phyloP scores from a whole-genome alignment of 2,888 invertebrate species.

The Melieria omissa region DNA sequence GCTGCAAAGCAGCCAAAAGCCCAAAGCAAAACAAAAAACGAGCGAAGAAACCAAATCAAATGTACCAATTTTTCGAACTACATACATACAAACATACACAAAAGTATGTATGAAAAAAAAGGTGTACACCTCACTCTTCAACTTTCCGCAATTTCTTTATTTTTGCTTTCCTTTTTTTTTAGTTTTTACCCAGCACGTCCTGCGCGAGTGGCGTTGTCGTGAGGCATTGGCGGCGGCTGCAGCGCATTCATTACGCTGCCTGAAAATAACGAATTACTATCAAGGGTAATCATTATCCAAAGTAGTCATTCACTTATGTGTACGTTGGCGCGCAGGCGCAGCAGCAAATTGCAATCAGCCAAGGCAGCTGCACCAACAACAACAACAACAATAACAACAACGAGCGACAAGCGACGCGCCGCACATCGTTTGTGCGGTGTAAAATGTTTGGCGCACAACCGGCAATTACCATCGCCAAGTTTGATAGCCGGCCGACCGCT shows the following conservation, averaged over 20 bases:
- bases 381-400: constrained; percentile 2
- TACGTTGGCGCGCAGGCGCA: not conserved
- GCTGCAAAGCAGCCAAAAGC: too few relatives aligned
- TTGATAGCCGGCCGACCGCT: constrained; percentile 52
- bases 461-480: constrained; percentile 62
- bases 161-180: too few relatives aligned
- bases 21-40: too few relatives aligned
- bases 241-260: constrained; percentile 33
- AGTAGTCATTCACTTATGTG: constrained; percentile 52
- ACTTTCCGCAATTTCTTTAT: too few relatives aligned
- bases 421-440: constrained; percentile 32
- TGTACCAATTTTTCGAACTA: too few relatives aligned
- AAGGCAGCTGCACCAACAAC: not conserved
- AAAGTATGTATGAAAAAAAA: too few relatives aligned
- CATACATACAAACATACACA: too few relatives aligned
- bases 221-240: constrained; percentile 17
- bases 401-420: not conserved
- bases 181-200: too few relatives aligned
- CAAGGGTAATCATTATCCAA: constrained; percentile 60
- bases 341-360: not conserved
- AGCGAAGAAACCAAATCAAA: too few relatives aligned
- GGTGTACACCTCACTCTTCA: too few relatives aligned
- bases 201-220: not conserved
- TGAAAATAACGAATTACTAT: constrained; percentile 53
- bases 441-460: constrained; percentile 51